A percentile compares a stretch with the other conserved stretches of the same genome.
Evolutionary conservation across 1,140 invertebrate genomes (phyloP).

Genomic region (Drosophila pseudoobscura): DNA sequence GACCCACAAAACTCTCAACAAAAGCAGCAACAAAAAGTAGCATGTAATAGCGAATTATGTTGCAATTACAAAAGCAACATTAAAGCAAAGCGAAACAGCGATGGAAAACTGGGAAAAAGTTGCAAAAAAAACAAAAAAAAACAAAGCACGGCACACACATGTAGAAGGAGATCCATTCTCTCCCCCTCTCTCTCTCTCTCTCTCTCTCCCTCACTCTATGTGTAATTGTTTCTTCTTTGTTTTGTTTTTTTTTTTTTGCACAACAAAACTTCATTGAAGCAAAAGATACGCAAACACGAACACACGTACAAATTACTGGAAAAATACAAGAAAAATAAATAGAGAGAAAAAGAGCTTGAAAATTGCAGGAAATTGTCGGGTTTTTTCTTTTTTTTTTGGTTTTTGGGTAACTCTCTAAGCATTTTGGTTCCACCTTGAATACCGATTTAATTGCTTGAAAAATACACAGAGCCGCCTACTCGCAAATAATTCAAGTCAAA

Average conservation of each 20-base stretch:
- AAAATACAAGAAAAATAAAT: constrained; percentile 14
- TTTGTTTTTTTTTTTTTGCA: constrained; percentile 40
- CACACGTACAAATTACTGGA: not conserved
- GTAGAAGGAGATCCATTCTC: constrained; percentile 20
- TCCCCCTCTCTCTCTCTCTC: constrained; percentile 7
- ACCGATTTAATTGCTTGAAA: constrained; percentile 52
- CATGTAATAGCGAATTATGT: constrained; percentile 81
- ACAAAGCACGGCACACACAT: constrained; percentile 48
- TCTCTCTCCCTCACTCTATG: constrained; percentile 15
- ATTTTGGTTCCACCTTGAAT: constrained; percentile 73
- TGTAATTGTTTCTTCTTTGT: constrained; percentile 66
- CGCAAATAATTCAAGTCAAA: constrained; percentile 47
- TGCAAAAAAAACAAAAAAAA: not conserved
- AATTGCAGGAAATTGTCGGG: constrained; percentile 77
- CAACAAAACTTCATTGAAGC: constrained; percentile 34
- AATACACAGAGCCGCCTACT: constrained; percentile 4
- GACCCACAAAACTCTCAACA: constrained; percentile 67
- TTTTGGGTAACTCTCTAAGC: constrained; percentile 16
- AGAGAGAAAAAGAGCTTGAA: constrained; percentile 22
- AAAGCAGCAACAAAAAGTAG: constrained; percentile 54
- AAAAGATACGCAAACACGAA: constrained; percentile 36
- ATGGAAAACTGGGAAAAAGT: constrained; percentile 48
- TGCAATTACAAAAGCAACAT: constrained; percentile 78
- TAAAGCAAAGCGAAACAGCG: constrained; percentile 60
- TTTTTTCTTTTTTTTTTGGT: not conserved